These are phyloP conservation scores for Lydus trimaculatus DNA, from an alignment of 2,888 invertebrate species.

Conservation along the genomic window DNA sequence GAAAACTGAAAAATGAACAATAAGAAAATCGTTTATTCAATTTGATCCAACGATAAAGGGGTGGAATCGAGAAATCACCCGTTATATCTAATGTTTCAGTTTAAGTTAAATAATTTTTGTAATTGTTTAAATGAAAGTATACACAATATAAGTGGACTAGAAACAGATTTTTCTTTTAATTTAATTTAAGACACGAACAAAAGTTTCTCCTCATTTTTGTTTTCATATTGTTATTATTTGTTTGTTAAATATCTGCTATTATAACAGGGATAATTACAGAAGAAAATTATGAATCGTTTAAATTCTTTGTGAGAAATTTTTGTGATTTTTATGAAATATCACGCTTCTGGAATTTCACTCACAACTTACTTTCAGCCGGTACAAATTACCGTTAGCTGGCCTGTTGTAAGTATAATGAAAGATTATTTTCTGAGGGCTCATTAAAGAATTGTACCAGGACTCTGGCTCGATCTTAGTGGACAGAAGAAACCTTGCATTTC, in stretches of 20 bases:
- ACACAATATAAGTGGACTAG: neutral
- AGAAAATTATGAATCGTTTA: neutral
- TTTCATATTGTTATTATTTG: neutral
- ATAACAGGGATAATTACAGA: neutral
- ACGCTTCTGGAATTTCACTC: conserved; percentile 10
- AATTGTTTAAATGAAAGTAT: neutral
- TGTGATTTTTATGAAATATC: conserved; percentile 25
- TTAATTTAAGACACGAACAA: neutral
- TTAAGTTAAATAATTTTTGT: neutral
- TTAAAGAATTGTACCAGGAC: too few relatives aligned
- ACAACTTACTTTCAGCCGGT: neutral
- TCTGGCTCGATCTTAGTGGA: too few relatives aligned
- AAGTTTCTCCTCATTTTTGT: neutral
- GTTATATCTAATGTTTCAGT: too few relatives aligned
- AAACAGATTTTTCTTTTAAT: neutral
- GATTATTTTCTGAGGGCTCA: too few relatives aligned
- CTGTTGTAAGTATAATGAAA: too few relatives aligned
- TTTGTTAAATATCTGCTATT: neutral
- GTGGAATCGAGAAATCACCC: too few relatives aligned
- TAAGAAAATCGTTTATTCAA: neutral
- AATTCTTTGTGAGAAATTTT: conserved; percentile 10
- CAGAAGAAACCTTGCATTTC: too few relatives aligned
- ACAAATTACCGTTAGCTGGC: too few relatives aligned
- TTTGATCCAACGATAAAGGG: neutral
- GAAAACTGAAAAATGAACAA: neutral